Conservation (phyloP, 2,113 vertebrate species). For the Ameiurus melas region DNA sequence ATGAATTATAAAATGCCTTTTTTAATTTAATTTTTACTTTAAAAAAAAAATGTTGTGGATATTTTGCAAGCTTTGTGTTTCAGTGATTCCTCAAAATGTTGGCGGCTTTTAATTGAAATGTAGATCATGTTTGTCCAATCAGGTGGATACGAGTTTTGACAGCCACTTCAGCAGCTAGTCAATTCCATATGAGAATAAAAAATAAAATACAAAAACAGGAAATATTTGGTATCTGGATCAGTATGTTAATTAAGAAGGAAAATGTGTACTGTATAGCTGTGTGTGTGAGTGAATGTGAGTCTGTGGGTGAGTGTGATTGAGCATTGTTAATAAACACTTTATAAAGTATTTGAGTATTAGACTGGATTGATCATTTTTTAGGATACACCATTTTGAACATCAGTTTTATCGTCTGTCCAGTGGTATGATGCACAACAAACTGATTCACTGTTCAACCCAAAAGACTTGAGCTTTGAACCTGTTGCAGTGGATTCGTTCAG, state of each 20-base stretch:
- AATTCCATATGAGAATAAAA: conserved; percentile 22
- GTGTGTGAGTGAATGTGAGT: conserved; percentile 55
- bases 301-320: conserved; percentile 51
- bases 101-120: conserved; percentile 26
- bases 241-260: conserved; percentile 36
- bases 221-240: conserved; percentile 29
- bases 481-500: background rate
- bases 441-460: background rate
- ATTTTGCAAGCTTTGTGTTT: conserved; percentile 49
- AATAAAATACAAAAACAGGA: background rate
- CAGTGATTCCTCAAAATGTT: conserved; percentile 43
- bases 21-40: conserved; percentile 44
- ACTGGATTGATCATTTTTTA: conserved; percentile 12
- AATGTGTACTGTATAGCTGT: conserved; percentile 61
- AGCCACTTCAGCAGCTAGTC: conserved; percentile 22
- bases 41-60: conserved; percentile 26
- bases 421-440: background rate
- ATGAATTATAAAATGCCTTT: conserved; percentile 44
- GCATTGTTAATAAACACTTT: conserved; percentile 66
- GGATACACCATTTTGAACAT: background rate
- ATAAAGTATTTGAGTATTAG: conserved; percentile 41
- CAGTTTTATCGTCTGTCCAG: background rate
- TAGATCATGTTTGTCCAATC: conserved; percentile 34
- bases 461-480: background rate
- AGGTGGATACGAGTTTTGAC: conserved; percentile 12